Conservation (phyloP, 2,888 invertebrate species). For the Polyommatus iphigenia region DNA sequence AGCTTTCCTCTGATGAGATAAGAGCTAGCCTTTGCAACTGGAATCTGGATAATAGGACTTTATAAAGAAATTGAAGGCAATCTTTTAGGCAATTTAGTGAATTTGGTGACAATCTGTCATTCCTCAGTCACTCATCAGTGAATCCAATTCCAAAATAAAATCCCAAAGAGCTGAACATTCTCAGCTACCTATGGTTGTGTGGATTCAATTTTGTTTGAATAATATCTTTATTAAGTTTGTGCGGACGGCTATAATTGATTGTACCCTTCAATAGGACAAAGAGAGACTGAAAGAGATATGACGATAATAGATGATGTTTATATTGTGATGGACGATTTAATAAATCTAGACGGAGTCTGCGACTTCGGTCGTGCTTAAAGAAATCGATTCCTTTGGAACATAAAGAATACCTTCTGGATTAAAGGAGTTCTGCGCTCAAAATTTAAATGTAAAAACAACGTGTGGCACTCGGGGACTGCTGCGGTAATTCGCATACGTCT, state of each 20-base stretch:
- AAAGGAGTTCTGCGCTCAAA: no score
- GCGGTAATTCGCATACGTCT: no score
- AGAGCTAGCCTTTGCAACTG: no score
- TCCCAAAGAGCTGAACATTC: background rate
- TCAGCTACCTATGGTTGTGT: background rate
- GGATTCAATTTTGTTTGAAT: background rate
- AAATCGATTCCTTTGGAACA: no score
- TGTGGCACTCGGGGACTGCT: no score
- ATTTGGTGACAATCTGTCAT: background rate
- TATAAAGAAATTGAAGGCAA: no score
- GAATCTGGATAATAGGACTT: no score
- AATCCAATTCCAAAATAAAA: background rate
- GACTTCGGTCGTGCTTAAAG: background rate
- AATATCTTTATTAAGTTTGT: conserved; percentile 13
- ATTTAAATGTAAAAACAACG: no score
- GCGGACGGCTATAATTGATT: conserved; percentile 10
- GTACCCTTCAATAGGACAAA: conserved; percentile 4
- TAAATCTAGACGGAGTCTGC: background rate
- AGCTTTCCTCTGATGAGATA: no score
- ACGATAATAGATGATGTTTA: background rate
- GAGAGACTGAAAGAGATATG: background rate
- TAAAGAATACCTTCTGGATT: no score
- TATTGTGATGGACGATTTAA: background rate
- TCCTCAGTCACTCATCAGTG: background rate
- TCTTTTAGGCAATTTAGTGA: no score